These are phyloP conservation scores for Penaeus indicus DNA, from an alignment of 1,140 invertebrate genomes.

Conservation along the genomic window DNA sequence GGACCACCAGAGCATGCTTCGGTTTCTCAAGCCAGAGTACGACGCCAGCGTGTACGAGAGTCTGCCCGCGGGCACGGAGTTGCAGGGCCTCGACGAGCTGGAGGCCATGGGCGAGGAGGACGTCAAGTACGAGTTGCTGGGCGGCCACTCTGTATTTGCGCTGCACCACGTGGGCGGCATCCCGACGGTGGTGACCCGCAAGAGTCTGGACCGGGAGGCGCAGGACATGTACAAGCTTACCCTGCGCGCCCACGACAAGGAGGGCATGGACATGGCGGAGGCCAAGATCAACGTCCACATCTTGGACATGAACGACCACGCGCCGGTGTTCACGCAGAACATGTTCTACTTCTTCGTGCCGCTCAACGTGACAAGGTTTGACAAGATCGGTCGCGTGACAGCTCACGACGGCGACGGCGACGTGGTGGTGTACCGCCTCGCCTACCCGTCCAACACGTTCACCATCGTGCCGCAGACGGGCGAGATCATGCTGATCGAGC, in stretches of 20 bases:
- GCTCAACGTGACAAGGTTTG: constrained; percentile 79
- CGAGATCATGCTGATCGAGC: constrained; percentile 83
- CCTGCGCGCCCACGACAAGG: constrained; percentile 59
- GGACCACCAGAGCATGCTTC: constrained; percentile 83
- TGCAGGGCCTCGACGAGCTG: constrained; percentile 65
- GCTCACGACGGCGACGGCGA: constrained; percentile 90
- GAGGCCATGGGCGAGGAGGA: constrained; percentile 63
- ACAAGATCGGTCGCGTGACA: constrained; percentile 83
- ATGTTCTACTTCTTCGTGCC: constrained; percentile 84
- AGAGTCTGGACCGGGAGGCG: constrained; percentile 58
- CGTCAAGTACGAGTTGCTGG: constrained; percentile 57
- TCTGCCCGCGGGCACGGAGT: constrained; percentile 66
- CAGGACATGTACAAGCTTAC: constrained; percentile 51
- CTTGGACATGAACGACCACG: constrained; percentile 91
- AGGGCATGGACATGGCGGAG: constrained; percentile 59
- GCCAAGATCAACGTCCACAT: constrained; percentile 78
- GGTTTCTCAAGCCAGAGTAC: constrained; percentile 79
- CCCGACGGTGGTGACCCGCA: constrained; percentile 59
- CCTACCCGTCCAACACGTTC: constrained; percentile 83
- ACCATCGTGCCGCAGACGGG: constrained; percentile 93
- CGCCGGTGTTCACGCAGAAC: constrained; percentile 82
- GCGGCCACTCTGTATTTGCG: constrained; percentile 60
- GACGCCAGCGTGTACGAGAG: constrained; percentile 73
- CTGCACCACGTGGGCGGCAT: constrained; percentile 62
- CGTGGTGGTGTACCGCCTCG: constrained; percentile 84